These are phyloP conservation scores for Chrysodeixis includens DNA, from an alignment of 2,888 invertebrate species.

Conservation along the genomic window DNA sequence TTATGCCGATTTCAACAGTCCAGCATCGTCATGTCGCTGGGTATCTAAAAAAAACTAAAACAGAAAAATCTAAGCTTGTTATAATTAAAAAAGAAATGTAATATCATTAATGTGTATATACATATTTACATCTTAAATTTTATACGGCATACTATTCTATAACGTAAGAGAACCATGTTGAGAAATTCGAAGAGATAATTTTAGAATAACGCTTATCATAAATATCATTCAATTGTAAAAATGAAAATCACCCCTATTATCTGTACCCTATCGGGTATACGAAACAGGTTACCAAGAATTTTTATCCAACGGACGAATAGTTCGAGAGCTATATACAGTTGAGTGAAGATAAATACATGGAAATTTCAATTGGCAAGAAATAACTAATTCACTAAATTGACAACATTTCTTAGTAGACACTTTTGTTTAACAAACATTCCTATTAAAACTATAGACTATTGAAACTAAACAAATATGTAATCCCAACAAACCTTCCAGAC, in stretches of 20 bases:
- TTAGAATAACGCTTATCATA: slow-evolving; percentile 62
- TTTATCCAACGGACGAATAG: slow-evolving; percentile 79
- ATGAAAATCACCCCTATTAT: slow-evolving; percentile 53
- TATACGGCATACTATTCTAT: slow-evolving; percentile 74
- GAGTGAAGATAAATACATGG: slow-evolving; percentile 64
- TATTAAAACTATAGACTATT: slow-evolving; percentile 45
- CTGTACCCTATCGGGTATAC: slow-evolving; percentile 65
- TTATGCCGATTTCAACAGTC: slow-evolving; percentile 50
- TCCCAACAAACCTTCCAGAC: slow-evolving; percentile 40
- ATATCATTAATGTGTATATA: slow-evolving; percentile 86
- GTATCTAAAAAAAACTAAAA: slow-evolving; percentile 66
- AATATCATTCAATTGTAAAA: slow-evolving; percentile 52
- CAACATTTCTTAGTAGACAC: slow-evolving; percentile 36
- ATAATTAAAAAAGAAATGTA: slow-evolving; percentile 74
- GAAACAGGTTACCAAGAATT: slow-evolving; percentile 68
- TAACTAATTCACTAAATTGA: slow-evolving; percentile 37
- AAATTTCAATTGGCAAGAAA: slow-evolving; percentile 63
- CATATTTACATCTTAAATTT: slow-evolving; percentile 87
- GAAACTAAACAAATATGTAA: slow-evolving; percentile 44
- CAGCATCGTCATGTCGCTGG: slow-evolving; percentile 42
- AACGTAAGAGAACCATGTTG: slow-evolving; percentile 72
- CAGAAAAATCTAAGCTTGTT: slow-evolving; percentile 73
- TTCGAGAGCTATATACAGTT: slow-evolving; percentile 74
- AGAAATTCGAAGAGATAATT: slow-evolving; percentile 64
- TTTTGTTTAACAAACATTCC: slow-evolving; percentile 33